phyloP scores from a whole-genome alignment of 1,140 invertebrate genomes.

The Spodoptera litura region DNA sequence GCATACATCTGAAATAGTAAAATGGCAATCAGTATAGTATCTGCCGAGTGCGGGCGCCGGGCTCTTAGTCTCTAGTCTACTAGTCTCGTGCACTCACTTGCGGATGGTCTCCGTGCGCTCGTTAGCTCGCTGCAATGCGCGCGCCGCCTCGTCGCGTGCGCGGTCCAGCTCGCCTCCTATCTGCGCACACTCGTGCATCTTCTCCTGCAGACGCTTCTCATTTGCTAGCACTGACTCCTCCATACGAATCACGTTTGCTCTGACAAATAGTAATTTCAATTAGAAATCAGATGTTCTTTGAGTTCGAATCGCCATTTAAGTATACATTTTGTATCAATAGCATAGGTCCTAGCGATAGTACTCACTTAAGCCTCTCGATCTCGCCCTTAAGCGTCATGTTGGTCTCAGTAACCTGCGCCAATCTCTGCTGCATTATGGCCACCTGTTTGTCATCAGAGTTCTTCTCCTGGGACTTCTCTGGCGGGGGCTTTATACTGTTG shows the following conservation, averaged over 20 bases:
- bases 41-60: no score
- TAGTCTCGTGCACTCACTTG: constrained; percentile 62
- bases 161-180: constrained; percentile 89
- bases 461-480: constrained; percentile 73
- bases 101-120: constrained; percentile 88
- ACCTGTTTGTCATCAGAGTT: constrained; percentile 73
- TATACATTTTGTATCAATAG: no score
- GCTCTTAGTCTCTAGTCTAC: not conserved
- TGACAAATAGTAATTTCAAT: not conserved
- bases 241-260: constrained; percentile 76
- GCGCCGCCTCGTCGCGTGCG: constrained; percentile 90
- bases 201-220: constrained; percentile 85
- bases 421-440: constrained; percentile 69
- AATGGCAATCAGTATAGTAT: no score
- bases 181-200: constrained; percentile 87
- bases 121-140: constrained; percentile 89
- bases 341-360: not conserved
- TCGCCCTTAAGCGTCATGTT: constrained; percentile 70
- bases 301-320: no score
- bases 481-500: constrained; percentile 67
- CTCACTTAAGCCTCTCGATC: constrained; percentile 78
- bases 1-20: constrained; percentile 74
- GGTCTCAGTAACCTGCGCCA: constrained; percentile 71
- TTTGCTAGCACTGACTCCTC: constrained; percentile 85
- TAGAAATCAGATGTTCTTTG: not conserved